Conservation (phyloP, 2,888 invertebrate species). For the Pristionchus arcanus region DNA sequence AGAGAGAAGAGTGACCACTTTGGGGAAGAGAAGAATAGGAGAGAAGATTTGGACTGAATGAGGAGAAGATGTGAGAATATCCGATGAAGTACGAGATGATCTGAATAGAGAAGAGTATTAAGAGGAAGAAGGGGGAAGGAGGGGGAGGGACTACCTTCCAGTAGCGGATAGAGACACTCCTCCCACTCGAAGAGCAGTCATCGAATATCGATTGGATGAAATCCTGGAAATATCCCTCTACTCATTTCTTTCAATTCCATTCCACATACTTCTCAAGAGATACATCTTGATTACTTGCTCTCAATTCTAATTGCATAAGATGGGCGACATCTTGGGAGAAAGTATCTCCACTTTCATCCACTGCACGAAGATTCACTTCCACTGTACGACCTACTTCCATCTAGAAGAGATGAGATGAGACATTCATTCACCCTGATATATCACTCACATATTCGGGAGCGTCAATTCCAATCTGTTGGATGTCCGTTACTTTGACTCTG, state of each 20-base stretch:
- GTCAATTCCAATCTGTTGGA: conserved; percentile 66
- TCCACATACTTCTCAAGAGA: conserved; percentile 51
- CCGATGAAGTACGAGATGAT: conserved; percentile 22
- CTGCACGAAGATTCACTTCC: conserved; percentile 64
- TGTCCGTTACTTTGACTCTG: conserved; percentile 68
- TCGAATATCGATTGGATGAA: conserved; percentile 9
- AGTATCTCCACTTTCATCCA: conserved; percentile 67
- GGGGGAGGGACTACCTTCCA: conserved; percentile 52
- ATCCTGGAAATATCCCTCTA: not conserved
- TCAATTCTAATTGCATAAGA: conserved; percentile 61
- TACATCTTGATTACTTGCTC: conserved; percentile 57
- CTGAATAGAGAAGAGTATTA: not conserved
- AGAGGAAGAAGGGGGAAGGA: not conserved
- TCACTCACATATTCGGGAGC: conserved; percentile 67
- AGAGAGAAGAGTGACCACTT: conserved; percentile 70
- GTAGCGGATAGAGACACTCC: conserved; percentile 63
- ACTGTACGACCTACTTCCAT: conserved; percentile 61
- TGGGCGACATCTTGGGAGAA: conserved; percentile 64
- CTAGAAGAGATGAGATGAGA: conserved; percentile 33
- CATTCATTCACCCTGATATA: not conserved
- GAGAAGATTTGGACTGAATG: conserved; percentile 67
- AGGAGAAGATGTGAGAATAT: conserved; percentile 10
- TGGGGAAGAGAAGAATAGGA: conserved; percentile 70
- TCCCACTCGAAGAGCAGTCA: conserved; percentile 30
- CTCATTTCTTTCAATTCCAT: not conserved